Evolutionary conservation across 2,113 vertebrate species (phyloP).

Genomic region (Taxidea taxus): DNA sequence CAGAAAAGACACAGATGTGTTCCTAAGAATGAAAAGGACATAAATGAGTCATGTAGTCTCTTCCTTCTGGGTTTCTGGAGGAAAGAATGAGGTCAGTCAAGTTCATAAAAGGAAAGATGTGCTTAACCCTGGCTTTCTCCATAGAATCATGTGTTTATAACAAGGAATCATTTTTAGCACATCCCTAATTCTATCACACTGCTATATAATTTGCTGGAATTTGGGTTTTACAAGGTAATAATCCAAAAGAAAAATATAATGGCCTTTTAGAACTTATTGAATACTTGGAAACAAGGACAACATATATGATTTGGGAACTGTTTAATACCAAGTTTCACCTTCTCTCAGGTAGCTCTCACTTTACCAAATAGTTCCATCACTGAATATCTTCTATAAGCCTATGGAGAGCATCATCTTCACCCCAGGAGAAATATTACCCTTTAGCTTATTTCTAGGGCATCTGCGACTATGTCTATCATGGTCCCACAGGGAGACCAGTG

Average conservation of each 20-base stretch:
- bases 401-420: not conserved
- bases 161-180: not conserved
- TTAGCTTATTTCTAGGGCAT: not conserved
- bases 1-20: not conserved
- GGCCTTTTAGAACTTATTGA: not conserved
- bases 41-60: rapidly evolving
- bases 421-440: not conserved
- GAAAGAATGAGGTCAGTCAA: not conserved
- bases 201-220: not conserved
- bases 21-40: not conserved
- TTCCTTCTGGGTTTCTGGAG: not conserved
- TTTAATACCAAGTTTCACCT: not conserved
- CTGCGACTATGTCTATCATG: not conserved
- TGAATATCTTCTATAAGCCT: not conserved
- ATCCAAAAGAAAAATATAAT: slow-evolving; percentile 11
- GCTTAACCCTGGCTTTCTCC: not conserved
- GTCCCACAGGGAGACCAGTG: not conserved
- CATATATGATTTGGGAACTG: not conserved
- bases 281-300: not conserved
- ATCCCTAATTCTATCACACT: not conserved
- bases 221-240: slow-evolving; percentile 24
- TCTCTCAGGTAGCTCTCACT: not conserved
- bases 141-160: not conserved
- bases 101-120: not conserved
- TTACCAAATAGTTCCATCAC: not conserved